Evolutionary conservation across 2,888 invertebrate genomes (phyloP).

Genomic region (Mimumesa dahlbomi): DNA sequence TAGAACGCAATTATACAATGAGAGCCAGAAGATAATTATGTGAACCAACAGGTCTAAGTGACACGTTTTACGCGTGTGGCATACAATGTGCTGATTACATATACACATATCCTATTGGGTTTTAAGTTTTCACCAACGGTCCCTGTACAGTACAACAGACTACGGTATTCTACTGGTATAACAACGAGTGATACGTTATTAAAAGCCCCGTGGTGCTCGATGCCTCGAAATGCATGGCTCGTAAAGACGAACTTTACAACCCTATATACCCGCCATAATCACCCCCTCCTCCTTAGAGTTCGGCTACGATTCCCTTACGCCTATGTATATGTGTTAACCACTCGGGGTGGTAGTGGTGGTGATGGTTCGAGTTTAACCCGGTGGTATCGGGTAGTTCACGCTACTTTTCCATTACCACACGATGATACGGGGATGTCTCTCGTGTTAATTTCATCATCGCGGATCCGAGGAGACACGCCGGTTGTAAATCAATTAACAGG

Average conservation of each 20-base stretch:
- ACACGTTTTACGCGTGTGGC: slow-evolving; percentile 18
- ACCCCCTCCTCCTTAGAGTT: slow-evolving; percentile 49
- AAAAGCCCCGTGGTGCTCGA: slow-evolving; percentile 65
- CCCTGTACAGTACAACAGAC: background rate
- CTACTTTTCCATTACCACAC: slow-evolving; percentile 45
- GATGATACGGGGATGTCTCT: slow-evolving; percentile 14
- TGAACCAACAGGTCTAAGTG: slow-evolving; percentile 14
- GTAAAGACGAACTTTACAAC: slow-evolving; percentile 70
- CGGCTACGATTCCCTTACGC: slow-evolving; percentile 29
- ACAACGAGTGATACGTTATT: slow-evolving; percentile 67
- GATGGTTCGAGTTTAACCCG: no score
- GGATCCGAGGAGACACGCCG: slow-evolving; percentile 30
- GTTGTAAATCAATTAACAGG: slow-evolving; percentile 57
- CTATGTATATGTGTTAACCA: no score
- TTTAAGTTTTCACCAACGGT: slow-evolving; percentile 34
- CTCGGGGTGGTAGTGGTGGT: no score
- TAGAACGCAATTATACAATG: background rate
- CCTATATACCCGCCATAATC: slow-evolving; percentile 69
- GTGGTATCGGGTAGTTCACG: no score
- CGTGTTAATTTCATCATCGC: slow-evolving; percentile 41
- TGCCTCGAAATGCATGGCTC: slow-evolving; percentile 69
- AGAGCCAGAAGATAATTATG: background rate
- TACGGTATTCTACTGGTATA: slow-evolving; percentile 33
- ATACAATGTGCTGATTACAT: slow-evolving; percentile 13
- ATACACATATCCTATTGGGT: no score